Evolutionary conservation across 2,113 vertebrate species (phyloP).

Genomic region (Hydrolagus affinis): DNA sequence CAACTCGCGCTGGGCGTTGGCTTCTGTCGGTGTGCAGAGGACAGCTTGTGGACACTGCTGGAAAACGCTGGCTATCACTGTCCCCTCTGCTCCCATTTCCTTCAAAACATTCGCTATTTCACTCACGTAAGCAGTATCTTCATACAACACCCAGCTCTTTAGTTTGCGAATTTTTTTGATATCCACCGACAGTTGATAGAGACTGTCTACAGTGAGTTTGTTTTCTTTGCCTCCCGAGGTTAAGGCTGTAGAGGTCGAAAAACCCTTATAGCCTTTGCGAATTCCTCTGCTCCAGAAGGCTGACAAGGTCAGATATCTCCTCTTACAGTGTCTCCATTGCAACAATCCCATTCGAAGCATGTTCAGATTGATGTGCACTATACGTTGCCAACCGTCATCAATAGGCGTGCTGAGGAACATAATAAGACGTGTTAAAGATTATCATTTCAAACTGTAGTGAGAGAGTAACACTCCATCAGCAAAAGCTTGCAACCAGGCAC

Average conservation of each 20-base stretch:
- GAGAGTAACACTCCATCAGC: no score
- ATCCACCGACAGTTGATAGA: constrained; percentile 68
- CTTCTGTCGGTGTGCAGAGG: constrained; percentile 61
- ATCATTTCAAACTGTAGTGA: no score
- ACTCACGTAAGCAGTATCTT: constrained; percentile 59
- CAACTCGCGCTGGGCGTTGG: constrained; percentile 61
- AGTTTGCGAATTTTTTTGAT: constrained; percentile 70
- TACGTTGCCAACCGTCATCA: not conserved
- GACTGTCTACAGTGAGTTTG: constrained; percentile 56
- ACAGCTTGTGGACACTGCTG: constrained; percentile 73
- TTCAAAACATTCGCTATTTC: constrained; percentile 64
- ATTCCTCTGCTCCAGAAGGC: not conserved
- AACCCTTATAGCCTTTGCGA: constrained; percentile 24
- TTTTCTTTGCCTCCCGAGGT: constrained; percentile 57
- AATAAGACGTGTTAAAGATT: not conserved
- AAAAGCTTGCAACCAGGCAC: no score
- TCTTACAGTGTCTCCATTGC: constrained; percentile 36
- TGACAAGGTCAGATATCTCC: not conserved
- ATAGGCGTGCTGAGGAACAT: constrained; percentile 33
- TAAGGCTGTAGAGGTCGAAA: constrained; percentile 36
- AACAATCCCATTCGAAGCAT: constrained; percentile 36
- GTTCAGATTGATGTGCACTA: fast-evolving
- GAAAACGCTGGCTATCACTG: constrained; percentile 61
- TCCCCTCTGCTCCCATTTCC: constrained; percentile 63
- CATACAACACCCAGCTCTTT: constrained; percentile 76